Evolutionary conservation across 2,888 invertebrate genomes (phyloP), one percentile per base, ranked within the genome.

Genomic region (Erpobdella octoculata): DNA sequence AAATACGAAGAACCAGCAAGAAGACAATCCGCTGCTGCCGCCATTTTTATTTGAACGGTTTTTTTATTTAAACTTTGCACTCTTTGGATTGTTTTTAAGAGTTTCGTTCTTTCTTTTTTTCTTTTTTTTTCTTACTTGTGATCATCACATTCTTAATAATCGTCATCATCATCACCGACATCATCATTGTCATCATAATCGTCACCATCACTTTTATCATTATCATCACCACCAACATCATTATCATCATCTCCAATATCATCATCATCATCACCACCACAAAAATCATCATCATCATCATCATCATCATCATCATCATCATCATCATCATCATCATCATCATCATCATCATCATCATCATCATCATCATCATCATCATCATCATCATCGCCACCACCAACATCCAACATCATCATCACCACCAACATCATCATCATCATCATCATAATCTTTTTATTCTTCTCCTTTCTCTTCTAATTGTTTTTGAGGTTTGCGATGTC

Each of bases 141-240:
- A n/a, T n/a, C n/a, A n/a, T n/a, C n/a, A n/a, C n/a, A n/a, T n/a
- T n/a, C n/a, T n/a, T n/a, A n/a, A n/a, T n/a, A n/a, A n/a, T n/a
- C n/a, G n/a, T n/a, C n/a, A n/a, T n/a, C n/a, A n/a, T n/a, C n/a
- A n/a, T n/a, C n/a, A n/a, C n/a, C n/a, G n/a, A n/a, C n/a, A n/a
- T n/a, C n/a, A n/a, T n/a, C n/a, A n/a, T n/a, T n/a, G n/a, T n/a
- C n/a, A n/a, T n/a, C n/a, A n/a, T n/a, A n/a, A n/a, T n/a, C n/a
- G n/a, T n/a, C 35, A n/a, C 1, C 0, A 8, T 0, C 62, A 62
- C 35, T 15, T 8, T n/a, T 31, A 62, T n/a, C 66, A 65, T 12
- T n/a, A 37, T 18, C 66, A 65, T 65, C 66, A 33, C 33, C 36
- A 65, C n/a, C 66, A 59, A 65, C n/a, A n/a, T n/a, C n/a, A n/a